Evolutionary conservation across 1,140 invertebrate species (phyloP).

Genomic region (Steinernema feltiae): DNA sequence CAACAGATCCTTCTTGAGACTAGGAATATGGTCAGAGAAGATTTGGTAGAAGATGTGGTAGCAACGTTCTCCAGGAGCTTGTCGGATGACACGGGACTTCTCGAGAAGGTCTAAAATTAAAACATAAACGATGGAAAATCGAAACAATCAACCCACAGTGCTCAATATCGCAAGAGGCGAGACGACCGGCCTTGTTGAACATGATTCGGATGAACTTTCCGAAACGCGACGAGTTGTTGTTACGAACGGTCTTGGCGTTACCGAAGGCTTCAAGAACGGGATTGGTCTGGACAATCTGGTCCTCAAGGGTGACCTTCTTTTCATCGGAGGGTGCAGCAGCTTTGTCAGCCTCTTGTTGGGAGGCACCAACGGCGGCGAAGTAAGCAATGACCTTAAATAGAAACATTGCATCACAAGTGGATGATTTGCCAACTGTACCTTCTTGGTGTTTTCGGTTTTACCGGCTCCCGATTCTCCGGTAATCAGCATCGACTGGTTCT

Average conservation of each 20-base stretch:
- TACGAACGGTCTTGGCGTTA: conserved; percentile 65
- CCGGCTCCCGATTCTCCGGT: conserved; percentile 98
- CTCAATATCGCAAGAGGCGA: conserved; percentile 99
- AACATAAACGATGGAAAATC: neutral
- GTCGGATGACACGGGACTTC: conserved; percentile 99
- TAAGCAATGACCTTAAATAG: conserved; percentile 69
- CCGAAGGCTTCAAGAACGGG: conserved; percentile 65
- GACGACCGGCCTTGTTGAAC: conserved; percentile 95
- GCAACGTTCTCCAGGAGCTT: conserved; percentile 91
- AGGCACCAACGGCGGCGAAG: conserved; percentile 71
- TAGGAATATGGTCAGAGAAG: conserved; percentile 82
- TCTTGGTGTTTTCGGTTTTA: conserved; percentile 99
- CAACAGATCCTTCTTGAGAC: conserved; percentile 67
- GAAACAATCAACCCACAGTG: conserved; percentile 76
- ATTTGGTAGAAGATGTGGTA: conserved; percentile 99
- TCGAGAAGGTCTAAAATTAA: conserved; percentile 83
- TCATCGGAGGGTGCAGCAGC: conserved; percentile 20
- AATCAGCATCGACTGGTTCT: conserved; percentile 70
- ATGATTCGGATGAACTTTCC: conserved; percentile 99
- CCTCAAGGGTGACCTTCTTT: conserved; percentile 63
- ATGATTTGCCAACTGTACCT: conserved; percentile 66
- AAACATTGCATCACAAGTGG: conserved; percentile 59
- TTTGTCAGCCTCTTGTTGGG: conserved; percentile 65
- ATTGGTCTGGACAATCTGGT: conserved; percentile 66
- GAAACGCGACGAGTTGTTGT: conserved; percentile 67